These are phyloP conservation scores for Leucopsar rothschildi DNA, from an alignment of 2,113 vertebrate genomes.

Conservation along the genomic window DNA sequence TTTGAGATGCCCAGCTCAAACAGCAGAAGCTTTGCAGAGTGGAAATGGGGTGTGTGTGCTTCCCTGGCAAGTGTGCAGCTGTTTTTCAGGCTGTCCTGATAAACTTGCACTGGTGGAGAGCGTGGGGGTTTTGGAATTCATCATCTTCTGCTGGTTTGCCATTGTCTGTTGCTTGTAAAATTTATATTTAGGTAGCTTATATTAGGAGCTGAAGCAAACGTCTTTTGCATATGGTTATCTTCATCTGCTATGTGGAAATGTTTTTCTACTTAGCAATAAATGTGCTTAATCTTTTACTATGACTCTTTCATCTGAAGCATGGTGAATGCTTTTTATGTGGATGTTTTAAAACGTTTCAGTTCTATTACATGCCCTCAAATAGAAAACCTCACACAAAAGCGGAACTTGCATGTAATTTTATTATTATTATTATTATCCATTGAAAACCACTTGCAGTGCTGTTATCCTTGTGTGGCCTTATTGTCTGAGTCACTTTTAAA, in stretches of 20 bases:
- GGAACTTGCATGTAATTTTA: not conserved
- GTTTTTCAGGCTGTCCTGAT: not conserved
- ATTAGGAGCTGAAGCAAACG: not conserved
- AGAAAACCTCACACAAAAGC: not conserved
- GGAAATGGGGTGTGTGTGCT: not conserved
- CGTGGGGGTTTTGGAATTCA: not conserved
- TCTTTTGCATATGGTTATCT: not conserved
- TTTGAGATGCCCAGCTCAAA: not conserved
- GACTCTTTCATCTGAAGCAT: not conserved
- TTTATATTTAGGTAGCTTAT: not conserved
- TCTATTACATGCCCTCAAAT: not conserved
- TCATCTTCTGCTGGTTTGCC: not conserved
- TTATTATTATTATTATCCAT: not conserved
- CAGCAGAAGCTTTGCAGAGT: not conserved
- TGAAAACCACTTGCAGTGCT: not conserved
- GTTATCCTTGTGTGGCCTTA: not conserved
- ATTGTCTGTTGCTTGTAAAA: not conserved
- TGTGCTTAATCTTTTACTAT: not conserved
- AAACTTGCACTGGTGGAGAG: not conserved
- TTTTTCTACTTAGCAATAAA: conserved; percentile 5
- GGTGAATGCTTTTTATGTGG: not conserved
- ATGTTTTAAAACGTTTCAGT: not conserved
- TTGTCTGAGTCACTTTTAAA: conserved; percentile 9
- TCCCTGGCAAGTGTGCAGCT: not conserved
- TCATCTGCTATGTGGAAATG: not conserved